Evolutionary conservation across 2,888 invertebrate genomes (phyloP).

Genomic region (Exephanes ischioxanthus): DNA sequence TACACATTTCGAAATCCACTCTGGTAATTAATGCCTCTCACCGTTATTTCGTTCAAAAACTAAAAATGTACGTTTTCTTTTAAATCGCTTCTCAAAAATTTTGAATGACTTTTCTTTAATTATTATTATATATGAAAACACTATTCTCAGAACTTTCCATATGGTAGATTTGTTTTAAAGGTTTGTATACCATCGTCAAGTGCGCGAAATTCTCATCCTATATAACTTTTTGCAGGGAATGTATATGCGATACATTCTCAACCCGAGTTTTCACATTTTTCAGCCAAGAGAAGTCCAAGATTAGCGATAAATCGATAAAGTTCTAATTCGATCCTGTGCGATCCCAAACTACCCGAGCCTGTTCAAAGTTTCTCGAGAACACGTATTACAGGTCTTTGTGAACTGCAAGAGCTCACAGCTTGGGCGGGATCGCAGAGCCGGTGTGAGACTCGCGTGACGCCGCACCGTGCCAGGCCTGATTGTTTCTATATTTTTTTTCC

Average conservation of each 20-base stretch:
- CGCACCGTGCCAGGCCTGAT: slow-evolving; percentile 44
- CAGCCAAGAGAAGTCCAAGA: neutral
- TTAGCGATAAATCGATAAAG: slow-evolving; percentile 40
- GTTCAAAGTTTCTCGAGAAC: slow-evolving; percentile 31
- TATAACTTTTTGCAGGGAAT: too few species aligned
- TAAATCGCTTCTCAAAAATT: neutral
- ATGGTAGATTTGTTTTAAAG: neutral
- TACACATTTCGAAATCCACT: neutral
- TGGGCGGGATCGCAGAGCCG: slow-evolving; percentile 23
- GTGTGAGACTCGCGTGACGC: slow-evolving; percentile 61
- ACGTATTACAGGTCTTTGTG: slow-evolving; percentile 26
- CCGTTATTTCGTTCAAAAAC: neutral
- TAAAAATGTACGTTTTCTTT: neutral
- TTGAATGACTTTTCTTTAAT: too few species aligned
- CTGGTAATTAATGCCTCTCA: slow-evolving; percentile 24
- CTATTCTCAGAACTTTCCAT: too few species aligned
- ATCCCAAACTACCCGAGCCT: slow-evolving; percentile 36
- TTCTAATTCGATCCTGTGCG: slow-evolving; percentile 29
- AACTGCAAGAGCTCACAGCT: slow-evolving; percentile 20
- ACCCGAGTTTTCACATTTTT: neutral
- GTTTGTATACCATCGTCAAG: neutral
- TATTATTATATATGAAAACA: too few species aligned
- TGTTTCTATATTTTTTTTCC: slow-evolving; percentile 61
- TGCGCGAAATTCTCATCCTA: too few species aligned
- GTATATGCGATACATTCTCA: too few species aligned